Base-by-base conservation (phyloP, 2,888 invertebrate species). In the Thereva nobilitata region DNA sequence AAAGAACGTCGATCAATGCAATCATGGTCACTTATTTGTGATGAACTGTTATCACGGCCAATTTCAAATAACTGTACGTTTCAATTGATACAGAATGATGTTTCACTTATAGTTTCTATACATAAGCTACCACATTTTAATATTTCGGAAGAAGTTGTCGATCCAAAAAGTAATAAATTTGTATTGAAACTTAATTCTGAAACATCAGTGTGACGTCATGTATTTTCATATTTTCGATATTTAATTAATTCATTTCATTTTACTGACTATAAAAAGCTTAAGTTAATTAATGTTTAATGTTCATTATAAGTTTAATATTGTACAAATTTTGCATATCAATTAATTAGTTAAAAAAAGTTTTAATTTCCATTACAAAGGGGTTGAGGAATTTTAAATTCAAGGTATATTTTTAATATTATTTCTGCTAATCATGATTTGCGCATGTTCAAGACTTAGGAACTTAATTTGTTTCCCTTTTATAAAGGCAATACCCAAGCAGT, bases 121-220 rank as follows among this genome's bases (percentile, higher is more conserved):
- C 87, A 90, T 73, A 86, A 88, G 74, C 82, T 99, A 74, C 98
- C 99, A 0, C 95, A 96, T 82, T 94, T 97, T 78, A 94, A 93
- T 80, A 84, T 99, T 47, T 92, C 93, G 0, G 99, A 99, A 79
- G 96, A 98, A 80, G 92, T 97, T 0, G 92, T 97, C 10, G 95
- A 97, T 83, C 95, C 96, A 0, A 95, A 96, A 80, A 92, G 91
- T 75, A 96, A 97, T 82, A 92, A 95, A 78, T 98, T 97, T 86
- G 90, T 97, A 61, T 83, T 97, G 71, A 86, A 95, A 77, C 84
- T 97, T 53, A 97, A 96, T 78, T 97, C 97, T 0, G 97, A 98
- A 80, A 97, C 97, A 53, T 96, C 96, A 1, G 97, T 97, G 81
- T 97, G 90, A 91, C 88, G 40, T 10, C 59, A 45, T 64, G 38